A percentile compares a stretch with the other conserved stretches of the same genome.
These are phyloP conservation scores for Emydoidea blandingii DNA, from an alignment of 2,797 vertebrate genomes.

Conservation along the genomic window DNA sequence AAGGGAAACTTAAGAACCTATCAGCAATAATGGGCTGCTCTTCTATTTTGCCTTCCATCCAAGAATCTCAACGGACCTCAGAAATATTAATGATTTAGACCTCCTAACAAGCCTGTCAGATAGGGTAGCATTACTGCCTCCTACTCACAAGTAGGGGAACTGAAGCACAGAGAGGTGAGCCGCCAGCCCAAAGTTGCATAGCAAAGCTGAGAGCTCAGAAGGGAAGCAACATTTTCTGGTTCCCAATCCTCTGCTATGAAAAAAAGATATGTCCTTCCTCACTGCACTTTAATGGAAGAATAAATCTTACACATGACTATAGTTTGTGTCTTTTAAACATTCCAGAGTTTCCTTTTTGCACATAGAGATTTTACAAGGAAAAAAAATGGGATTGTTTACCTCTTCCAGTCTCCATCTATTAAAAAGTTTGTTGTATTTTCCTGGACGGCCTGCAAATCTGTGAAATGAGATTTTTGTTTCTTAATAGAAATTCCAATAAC, in stretches of 20 bases:
- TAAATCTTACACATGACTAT: background rate
- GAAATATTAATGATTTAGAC: rapidly evolving
- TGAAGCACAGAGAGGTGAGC: background rate
- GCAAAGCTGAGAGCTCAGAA: background rate
- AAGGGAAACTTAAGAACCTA: background rate
- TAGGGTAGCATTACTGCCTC: background rate
- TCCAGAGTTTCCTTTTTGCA: background rate
- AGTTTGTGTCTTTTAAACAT: background rate
- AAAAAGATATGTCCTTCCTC: background rate
- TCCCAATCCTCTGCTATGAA: background rate
- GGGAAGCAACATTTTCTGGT: background rate
- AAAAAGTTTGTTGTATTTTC: constrained; percentile 99
- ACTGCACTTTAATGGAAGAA: background rate
- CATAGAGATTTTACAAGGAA: background rate
- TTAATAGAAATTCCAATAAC: constrained; percentile 45
- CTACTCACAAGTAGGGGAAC: background rate
- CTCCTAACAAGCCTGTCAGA: background rate
- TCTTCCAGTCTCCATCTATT: constrained; percentile 98
- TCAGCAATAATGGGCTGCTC: background rate
- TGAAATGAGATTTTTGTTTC: constrained; percentile 68
- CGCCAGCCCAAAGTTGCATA: background rate
- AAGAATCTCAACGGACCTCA: background rate
- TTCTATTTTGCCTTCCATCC: background rate
- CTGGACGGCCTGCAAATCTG: constrained; percentile 97
- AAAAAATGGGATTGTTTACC: constrained; percentile 82